Evolutionary conservation across 2,797 vertebrate species (phyloP).

Genomic region (Chelmon rostratus): DNA sequence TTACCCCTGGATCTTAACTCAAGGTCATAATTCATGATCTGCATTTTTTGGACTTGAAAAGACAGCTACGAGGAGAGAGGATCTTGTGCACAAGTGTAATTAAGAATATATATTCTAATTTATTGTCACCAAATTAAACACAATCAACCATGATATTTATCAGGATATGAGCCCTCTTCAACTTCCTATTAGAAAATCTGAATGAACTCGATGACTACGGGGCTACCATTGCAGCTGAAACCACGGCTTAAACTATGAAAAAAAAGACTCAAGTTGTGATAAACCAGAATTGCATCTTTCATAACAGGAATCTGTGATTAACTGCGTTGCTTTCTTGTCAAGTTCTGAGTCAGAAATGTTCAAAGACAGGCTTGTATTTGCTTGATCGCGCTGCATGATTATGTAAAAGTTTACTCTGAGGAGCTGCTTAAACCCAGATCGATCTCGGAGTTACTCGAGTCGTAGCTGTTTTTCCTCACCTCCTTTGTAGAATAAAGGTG

Average conservation of each 20-base stretch:
- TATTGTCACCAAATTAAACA: not conserved
- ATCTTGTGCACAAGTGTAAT: not conserved
- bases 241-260: not conserved
- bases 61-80: not conserved
- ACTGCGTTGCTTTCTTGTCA: not conserved
- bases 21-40: not conserved
- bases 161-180: not conserved
- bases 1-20: not conserved
- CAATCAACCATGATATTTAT: not conserved
- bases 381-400: conserved; percentile 9
- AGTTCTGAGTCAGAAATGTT: not conserved
- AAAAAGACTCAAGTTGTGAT: not conserved
- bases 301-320: not conserved
- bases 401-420: conserved; percentile 18
- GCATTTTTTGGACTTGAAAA: not conserved
- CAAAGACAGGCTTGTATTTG: conserved; percentile 5
- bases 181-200: not conserved
- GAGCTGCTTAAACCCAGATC: conserved; percentile 8
- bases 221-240: not conserved
- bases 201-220: not conserved
- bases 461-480: conserved; percentile 27
- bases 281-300: not conserved
- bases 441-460: conserved; percentile 5
- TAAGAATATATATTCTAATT: not conserved
- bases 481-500: not conserved